Evolutionary conservation across 2,113 vertebrate species (phyloP).

Genomic region (Ciconia maguari): DNA sequence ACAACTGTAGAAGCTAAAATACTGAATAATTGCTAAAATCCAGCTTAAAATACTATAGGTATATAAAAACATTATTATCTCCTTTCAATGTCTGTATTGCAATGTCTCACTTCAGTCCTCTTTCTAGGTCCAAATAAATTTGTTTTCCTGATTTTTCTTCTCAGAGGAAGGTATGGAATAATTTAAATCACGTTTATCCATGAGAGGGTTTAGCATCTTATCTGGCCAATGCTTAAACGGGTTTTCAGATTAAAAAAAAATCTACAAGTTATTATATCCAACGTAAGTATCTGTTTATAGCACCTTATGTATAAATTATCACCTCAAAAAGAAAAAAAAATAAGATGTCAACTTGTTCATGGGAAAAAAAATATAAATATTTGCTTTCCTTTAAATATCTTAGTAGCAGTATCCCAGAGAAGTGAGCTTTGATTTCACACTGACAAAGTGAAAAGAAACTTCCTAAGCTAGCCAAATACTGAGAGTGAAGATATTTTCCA

Average conservation of each 20-base stretch:
- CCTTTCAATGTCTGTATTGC: background rate
- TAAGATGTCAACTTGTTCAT: slow-evolving; percentile 19
- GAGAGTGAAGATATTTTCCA: background rate
- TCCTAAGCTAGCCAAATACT: background rate
- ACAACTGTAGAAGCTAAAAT: background rate
- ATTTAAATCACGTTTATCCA: background rate
- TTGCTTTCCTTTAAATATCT: slow-evolving; percentile 47
- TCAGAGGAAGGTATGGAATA: background rate
- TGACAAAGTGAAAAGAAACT: background rate
- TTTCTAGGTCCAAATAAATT: background rate
- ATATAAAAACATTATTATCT: background rate
- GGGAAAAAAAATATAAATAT: background rate
- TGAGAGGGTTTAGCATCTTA: background rate
- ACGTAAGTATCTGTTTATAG: slow-evolving; percentile 47
- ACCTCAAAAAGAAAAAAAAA: slow-evolving; percentile 48
- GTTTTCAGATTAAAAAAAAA: slow-evolving; percentile 44
- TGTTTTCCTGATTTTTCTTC: background rate
- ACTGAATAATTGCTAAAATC: background rate
- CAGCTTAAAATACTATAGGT: background rate
- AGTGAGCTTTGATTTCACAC: slow-evolving; percentile 22
- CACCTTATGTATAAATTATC: slow-evolving; percentile 60
- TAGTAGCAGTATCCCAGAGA: slow-evolving; percentile 29
- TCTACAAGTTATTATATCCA: slow-evolving; percentile 39
- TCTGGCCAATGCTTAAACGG: slow-evolving; percentile 21
- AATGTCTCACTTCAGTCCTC: background rate